Evolutionary conservation across 2,888 invertebrate genomes (phyloP).

Genomic region (Heteromurus nitidus): DNA sequence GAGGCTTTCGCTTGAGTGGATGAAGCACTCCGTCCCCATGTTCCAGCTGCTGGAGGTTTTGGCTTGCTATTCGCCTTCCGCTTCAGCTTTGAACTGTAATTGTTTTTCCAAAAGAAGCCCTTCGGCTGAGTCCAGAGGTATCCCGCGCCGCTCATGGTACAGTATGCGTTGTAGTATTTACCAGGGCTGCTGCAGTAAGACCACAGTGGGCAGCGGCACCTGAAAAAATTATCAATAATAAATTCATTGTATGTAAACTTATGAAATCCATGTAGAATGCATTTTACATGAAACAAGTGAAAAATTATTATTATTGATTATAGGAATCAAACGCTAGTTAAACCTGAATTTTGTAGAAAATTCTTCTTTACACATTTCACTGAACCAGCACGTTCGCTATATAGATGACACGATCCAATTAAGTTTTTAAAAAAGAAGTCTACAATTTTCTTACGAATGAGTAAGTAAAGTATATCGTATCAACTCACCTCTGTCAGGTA

Average conservation of each 20-base stretch:
- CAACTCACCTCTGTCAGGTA: slow-evolving; percentile 86
- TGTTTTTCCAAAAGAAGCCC: slow-evolving; percentile 51
- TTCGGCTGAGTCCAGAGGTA: slow-evolving; percentile 67
- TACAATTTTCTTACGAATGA: background rate
- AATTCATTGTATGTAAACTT: background rate
- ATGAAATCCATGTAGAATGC: too few species aligned
- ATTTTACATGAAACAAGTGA: too few species aligned
- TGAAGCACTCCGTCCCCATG: slow-evolving; percentile 39
- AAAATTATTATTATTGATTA: too few species aligned
- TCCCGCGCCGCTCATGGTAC: slow-evolving; percentile 85
- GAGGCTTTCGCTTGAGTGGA: slow-evolving; percentile 34
- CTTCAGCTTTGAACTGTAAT: slow-evolving; percentile 38
- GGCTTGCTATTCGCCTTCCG: slow-evolving; percentile 44
- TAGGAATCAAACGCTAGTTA: background rate
- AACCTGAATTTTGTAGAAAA: slow-evolving; percentile 60
- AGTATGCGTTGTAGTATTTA: slow-evolving; percentile 91
- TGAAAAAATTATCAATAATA: slow-evolving; percentile 80
- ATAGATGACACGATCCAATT: slow-evolving; percentile 72
- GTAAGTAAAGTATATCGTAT: slow-evolving; percentile 7
- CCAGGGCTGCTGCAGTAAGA: slow-evolving; percentile 92
- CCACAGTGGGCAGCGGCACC: slow-evolving; percentile 92
- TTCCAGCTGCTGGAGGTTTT: slow-evolving; percentile 45
- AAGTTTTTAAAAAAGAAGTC: slow-evolving; percentile 1
- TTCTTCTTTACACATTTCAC: slow-evolving; percentile 94
- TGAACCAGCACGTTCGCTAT: slow-evolving; percentile 95